A percentile compares a stretch with the other conserved stretches of the same genome.
Conservation (phyloP, 1,140 invertebrate genomes). For the Thereuonema tuberculata region DNA sequence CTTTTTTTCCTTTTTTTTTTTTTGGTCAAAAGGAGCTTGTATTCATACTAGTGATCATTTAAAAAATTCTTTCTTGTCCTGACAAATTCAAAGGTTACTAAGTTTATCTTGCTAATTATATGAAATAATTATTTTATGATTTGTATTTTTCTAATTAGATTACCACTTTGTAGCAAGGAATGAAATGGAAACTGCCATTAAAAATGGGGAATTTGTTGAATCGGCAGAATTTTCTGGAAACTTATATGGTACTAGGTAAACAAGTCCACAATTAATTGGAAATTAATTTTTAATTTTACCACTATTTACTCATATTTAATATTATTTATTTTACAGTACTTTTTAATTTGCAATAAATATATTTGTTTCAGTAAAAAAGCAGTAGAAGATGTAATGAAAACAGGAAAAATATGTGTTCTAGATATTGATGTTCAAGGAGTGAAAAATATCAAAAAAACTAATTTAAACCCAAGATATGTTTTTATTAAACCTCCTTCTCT, state of each 20-base stretch:
- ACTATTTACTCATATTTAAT: neutral
- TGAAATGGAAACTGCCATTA: slow-evolving; percentile 62
- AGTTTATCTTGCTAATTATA: no score
- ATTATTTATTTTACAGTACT: no score
- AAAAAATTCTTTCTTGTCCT: no score
- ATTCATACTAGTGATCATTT: no score
- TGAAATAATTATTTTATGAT: no score
- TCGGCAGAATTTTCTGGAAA: slow-evolving; percentile 83
- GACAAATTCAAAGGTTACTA: no score
- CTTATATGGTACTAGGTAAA: slow-evolving; percentile 93
- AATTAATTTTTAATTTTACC: slow-evolving; percentile 1
- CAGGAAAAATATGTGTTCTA: slow-evolving; percentile 79
- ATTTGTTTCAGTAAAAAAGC: slow-evolving; percentile 58
- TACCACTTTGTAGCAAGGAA: slow-evolving; percentile 73
- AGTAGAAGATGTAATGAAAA: slow-evolving; percentile 59
- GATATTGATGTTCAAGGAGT: slow-evolving; percentile 97
- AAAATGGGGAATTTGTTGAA: slow-evolving; percentile 80
- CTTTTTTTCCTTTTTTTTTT: no score
- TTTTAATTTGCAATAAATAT: no score
- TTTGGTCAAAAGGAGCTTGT: no score
- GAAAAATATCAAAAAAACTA: slow-evolving; percentile 69
- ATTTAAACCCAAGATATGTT: slow-evolving; percentile 68
- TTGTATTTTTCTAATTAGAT: no score
- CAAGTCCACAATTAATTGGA: no score
- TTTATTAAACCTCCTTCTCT: slow-evolving; percentile 90